Percentiles rank a stretch among this genome's conserved stretches.
phyloP scores from a whole-genome alignment of 2,113 vertebrate species.

The Ginglymostoma cirratum region DNA sequence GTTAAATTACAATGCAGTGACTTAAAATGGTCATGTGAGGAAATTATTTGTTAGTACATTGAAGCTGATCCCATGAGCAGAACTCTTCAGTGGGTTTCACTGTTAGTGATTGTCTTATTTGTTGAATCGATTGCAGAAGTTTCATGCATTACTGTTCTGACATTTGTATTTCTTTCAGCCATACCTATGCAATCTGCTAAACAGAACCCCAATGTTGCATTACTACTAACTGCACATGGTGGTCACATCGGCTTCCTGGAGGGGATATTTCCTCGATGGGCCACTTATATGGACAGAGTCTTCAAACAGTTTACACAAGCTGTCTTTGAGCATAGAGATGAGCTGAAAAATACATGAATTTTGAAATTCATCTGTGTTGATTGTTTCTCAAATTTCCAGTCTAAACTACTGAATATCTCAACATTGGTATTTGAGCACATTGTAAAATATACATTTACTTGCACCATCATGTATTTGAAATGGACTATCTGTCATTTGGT shows the following conservation, averaged over 20 bases:
- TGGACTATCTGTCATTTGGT: not conserved
- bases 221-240: constrained; percentile 86
- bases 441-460: not conserved
- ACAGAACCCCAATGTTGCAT: constrained; percentile 89
- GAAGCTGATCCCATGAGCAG: not conserved
- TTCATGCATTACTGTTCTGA: not conserved
- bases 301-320: constrained; percentile 93
- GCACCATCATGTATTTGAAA: not conserved
- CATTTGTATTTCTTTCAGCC: constrained; percentile 55
- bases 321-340: constrained; percentile 76
- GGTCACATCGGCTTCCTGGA: constrained; percentile 98
- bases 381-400: not conserved
- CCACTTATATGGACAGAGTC: constrained; percentile 97
- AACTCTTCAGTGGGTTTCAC: not conserved
- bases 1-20: not conserved
- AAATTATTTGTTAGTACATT: not conserved
- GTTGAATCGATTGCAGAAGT: not conserved
- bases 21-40: not conserved
- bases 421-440: not conserved
- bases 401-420: not conserved
- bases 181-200: constrained; percentile 88
- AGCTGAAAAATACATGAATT: constrained; percentile 61
- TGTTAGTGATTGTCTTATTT: not conserved
- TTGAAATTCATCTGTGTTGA: constrained; percentile 26
- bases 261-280: constrained; percentile 86